phyloP scores from a whole-genome alignment of 2,113 vertebrate genomes.

The Nothobranchius kuhntae region DNA sequence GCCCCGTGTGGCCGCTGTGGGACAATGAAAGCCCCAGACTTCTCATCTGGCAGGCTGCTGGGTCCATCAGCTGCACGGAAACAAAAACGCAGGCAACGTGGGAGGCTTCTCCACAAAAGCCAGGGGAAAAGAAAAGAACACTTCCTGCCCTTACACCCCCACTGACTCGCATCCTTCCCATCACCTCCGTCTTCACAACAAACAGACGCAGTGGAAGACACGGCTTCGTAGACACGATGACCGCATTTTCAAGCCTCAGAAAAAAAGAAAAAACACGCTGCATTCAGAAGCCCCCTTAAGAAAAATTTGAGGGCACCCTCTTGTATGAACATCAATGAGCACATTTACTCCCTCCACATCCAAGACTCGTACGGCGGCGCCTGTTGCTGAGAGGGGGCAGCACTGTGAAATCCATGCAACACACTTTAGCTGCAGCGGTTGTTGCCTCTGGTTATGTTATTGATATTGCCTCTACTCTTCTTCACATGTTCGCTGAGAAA shows the following conservation, averaged over 20 bases:
- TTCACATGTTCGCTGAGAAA: slow-evolving; percentile 16
- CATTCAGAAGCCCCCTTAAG: slow-evolving; percentile 47
- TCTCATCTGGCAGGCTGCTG: slow-evolving; percentile 46
- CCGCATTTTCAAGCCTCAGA: slow-evolving; percentile 25
- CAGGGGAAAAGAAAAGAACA: slow-evolving; percentile 59
- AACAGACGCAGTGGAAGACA: slow-evolving; percentile 57
- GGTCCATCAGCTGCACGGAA: slow-evolving; percentile 37
- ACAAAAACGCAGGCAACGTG: slow-evolving; percentile 57
- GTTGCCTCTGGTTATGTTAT: slow-evolving; percentile 45
- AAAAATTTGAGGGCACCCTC: slow-evolving; percentile 44
- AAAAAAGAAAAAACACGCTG: slow-evolving; percentile 9
- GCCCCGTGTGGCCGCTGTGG: slow-evolving; percentile 37
- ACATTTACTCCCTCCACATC: slow-evolving; percentile 55
- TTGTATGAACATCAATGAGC: slow-evolving; percentile 56
- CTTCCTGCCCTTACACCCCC: slow-evolving; percentile 64
- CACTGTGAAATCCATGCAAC: slow-evolving; percentile 46
- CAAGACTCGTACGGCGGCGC: slow-evolving; percentile 54
- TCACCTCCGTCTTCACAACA: slow-evolving; percentile 59
- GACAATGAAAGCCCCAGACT: slow-evolving; percentile 45
- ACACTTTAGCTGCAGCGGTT: slow-evolving; percentile 37
- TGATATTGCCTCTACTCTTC: slow-evolving; percentile 33
- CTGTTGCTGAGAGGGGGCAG: slow-evolving; percentile 51
- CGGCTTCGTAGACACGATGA: slow-evolving; percentile 33
- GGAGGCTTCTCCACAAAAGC: slow-evolving; percentile 71
- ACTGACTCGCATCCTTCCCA: slow-evolving; percentile 59